These are phyloP conservation scores for Helobdella robusta DNA, from an alignment of 2,888 invertebrate species.

Conservation along the genomic window DNA sequence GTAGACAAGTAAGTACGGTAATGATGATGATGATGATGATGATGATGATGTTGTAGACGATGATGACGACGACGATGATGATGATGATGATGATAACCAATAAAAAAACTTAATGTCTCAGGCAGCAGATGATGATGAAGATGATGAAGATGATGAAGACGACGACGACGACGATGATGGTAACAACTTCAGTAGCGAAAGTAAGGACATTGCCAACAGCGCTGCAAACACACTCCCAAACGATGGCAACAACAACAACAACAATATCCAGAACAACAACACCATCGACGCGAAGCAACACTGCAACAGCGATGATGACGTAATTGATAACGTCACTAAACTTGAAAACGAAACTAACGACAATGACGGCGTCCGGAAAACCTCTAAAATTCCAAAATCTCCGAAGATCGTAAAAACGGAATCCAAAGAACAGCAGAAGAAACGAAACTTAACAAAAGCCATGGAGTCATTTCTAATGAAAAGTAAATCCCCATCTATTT, in stretches of 20 bases:
- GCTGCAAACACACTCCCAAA: not conserved
- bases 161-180: not conserved
- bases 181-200: not conserved
- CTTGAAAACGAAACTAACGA: not conserved
- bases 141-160: not conserved
- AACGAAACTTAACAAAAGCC: conserved; percentile 3
- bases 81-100: not conserved
- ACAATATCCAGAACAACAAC: not conserved
- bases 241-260: not conserved
- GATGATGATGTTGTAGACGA: not conserved
- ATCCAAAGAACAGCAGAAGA: too few relatives aligned
- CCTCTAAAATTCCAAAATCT: too few relatives aligned
- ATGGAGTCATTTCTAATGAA: conserved; percentile 9
- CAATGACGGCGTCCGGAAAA: too few relatives aligned
- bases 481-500: not conserved
- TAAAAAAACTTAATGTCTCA: not conserved
- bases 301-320: not conserved
- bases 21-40: conserved; percentile 6
- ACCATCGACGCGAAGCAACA: not conserved
- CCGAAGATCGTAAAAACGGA: too few relatives aligned
- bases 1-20: conserved; percentile 11
- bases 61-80: not conserved
- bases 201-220: not conserved
- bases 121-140: not conserved
- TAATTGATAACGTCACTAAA: not conserved